Conservation (phyloP, 2,888 invertebrate species). For the Silvanus unidentatus region DNA sequence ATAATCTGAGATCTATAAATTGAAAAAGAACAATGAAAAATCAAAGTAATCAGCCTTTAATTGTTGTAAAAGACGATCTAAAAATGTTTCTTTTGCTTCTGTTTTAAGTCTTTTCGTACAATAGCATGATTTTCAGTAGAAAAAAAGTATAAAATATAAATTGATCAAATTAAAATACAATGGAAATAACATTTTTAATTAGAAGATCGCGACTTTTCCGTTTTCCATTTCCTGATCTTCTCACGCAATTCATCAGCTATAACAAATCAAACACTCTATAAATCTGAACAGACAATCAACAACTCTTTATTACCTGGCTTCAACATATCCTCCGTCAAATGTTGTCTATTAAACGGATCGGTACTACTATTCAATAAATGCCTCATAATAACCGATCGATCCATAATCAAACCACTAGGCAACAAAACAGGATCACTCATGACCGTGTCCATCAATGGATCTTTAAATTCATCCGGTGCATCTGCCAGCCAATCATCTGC, state of each 20-base stretch:
- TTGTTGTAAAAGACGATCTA: no score
- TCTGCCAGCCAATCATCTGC: slow-evolving; percentile 90
- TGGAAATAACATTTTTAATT: slow-evolving; percentile 15
- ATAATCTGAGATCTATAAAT: no score
- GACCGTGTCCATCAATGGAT: slow-evolving; percentile 94
- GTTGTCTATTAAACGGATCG: slow-evolving; percentile 96
- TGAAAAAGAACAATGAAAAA: no score
- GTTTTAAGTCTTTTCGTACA: no score
- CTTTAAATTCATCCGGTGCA: slow-evolving; percentile 93
- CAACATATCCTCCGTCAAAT: slow-evolving; percentile 89
- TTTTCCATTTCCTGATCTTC: slow-evolving; percentile 81
- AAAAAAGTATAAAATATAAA: no score
- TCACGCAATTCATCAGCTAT: slow-evolving; percentile 78
- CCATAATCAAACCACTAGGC: slow-evolving; percentile 88
- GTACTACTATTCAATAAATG: slow-evolving; percentile 94
- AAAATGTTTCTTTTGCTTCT: no score
- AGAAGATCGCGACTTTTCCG: slow-evolving; percentile 59
- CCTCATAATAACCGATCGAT: slow-evolving; percentile 85
- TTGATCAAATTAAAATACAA: no score
- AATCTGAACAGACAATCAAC: slow-evolving; percentile 1
- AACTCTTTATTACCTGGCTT: slow-evolving; percentile 62
- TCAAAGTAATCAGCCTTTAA: no score
- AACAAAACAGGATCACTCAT: slow-evolving; percentile 93
- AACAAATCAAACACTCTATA: slow-evolving; percentile 34
- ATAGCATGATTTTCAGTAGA: no score